These are phyloP conservation scores for Andricus grossulariae DNA, from an alignment of 1,140 invertebrate species.

Conservation along the genomic window DNA sequence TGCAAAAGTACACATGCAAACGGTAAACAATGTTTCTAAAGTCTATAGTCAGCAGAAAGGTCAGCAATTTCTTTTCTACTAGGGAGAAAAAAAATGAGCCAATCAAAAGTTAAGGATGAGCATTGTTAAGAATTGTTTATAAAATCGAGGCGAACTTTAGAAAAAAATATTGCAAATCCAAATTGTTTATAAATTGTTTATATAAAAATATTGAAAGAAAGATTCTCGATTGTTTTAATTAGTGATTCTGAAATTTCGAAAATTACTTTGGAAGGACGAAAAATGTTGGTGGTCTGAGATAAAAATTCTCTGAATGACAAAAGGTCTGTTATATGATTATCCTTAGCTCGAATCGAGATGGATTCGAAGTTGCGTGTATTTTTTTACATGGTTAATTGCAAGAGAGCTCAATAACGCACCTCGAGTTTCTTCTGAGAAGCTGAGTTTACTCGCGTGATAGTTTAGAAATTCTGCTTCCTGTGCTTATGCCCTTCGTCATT, in stretches of 20 bases:
- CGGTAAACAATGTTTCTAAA: slow-evolving; percentile 1
- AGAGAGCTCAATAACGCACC: slow-evolving; percentile 35
- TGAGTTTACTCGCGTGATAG: not conserved
- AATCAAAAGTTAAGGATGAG: too few species aligned
- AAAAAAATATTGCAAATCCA: too few species aligned
- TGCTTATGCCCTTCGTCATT: slow-evolving; percentile 12
- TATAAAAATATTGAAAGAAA: too few species aligned
- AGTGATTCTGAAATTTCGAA: too few species aligned
- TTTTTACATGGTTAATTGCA: not conserved
- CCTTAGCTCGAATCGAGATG: slow-evolving; percentile 24
- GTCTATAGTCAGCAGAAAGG: too few species aligned
- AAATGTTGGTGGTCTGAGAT: not conserved
- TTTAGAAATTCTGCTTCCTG: slow-evolving; percentile 27
- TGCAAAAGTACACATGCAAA: slow-evolving; percentile 1
- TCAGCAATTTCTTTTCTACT: too few species aligned
- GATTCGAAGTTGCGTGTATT: not conserved
- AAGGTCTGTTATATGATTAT: slow-evolving; percentile 14
- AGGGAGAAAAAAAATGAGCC: too few species aligned
- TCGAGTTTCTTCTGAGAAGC: slow-evolving; percentile 61
- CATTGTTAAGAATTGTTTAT: too few species aligned
- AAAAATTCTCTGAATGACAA: slow-evolving; percentile 16
- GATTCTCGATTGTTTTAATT: too few species aligned
- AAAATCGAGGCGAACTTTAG: too few species aligned
- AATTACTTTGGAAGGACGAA: not conserved
- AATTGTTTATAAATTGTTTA: too few species aligned